Conservation (phyloP, 2,888 invertebrate species). For the Luperina testacea region DNA sequence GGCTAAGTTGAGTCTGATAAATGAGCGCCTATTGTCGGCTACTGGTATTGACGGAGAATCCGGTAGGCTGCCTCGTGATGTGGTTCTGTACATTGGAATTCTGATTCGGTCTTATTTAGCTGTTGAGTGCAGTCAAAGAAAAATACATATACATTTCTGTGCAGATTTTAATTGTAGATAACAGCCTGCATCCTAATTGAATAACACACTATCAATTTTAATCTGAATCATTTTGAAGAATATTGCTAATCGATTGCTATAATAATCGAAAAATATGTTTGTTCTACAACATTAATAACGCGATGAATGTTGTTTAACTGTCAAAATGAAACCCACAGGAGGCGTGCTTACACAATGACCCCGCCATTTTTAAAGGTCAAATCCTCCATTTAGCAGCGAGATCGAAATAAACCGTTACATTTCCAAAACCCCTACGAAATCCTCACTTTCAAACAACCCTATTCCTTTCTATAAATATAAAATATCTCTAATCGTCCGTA, state of each 20-base stretch:
- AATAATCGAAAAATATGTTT: not conserved
- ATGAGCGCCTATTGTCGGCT: conserved; percentile 72
- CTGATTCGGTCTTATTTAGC: not conserved
- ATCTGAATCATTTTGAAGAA: not conserved
- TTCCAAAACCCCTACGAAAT: not conserved
- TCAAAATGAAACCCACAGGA: not conserved
- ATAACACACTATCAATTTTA: not conserved
- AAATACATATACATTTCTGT: not conserved
- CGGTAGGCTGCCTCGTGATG: conserved; percentile 16
- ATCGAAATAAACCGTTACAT: conserved; percentile 7
- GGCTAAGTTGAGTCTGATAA: conserved; percentile 72
- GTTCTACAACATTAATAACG: not conserved
- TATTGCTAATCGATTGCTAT: not conserved
- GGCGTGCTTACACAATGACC: not conserved
- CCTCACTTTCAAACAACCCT: not conserved
- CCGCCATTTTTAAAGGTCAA: not conserved
- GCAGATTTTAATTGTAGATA: not conserved
- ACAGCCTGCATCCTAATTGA: not conserved
- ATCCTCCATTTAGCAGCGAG: no score
- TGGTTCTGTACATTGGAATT: conserved; percentile 59
- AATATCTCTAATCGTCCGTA: conserved; percentile 53
- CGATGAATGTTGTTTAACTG: not conserved
- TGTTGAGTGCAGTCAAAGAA: not conserved
- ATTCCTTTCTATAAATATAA: conserved; percentile 36
- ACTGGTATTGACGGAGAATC: conserved; percentile 70